Conservation (phyloP, 2,888 invertebrate genomes). For the Phania funesta region DNA sequence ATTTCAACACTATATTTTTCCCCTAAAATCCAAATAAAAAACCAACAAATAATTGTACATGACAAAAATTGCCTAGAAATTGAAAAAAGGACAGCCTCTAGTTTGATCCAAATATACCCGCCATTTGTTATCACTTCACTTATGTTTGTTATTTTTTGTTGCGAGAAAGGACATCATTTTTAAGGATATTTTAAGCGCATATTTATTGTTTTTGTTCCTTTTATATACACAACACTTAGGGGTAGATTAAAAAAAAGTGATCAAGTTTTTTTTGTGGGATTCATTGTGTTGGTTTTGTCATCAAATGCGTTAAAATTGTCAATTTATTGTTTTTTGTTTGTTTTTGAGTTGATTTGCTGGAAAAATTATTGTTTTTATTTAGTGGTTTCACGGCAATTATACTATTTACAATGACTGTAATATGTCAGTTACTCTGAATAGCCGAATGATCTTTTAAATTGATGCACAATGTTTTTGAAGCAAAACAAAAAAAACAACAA, state of each 20-base stretch:
- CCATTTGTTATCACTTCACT: conserved; percentile 47
- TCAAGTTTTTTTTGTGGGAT: neutral
- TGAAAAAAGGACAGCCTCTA: conserved; percentile 19
- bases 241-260: conserved; percentile 18
- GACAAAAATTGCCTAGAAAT: neutral
- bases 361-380: conserved; percentile 34
- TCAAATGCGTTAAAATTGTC: conserved; percentile 58
- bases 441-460: too few relatives aligned
- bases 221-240: conserved; percentile 29
- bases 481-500: neutral
- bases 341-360: conserved; percentile 2
- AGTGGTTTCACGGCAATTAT: conserved; percentile 26
- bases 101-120: neutral
- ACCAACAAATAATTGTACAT: conserved; percentile 14
- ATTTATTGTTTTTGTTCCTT: conserved; percentile 30
- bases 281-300: conserved; percentile 51
- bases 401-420: conserved; percentile 47
- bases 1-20: conserved; percentile 14
- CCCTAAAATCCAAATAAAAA: neutral
- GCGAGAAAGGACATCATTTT: conserved; percentile 7
- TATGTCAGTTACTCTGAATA: too few relatives aligned
- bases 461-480: too few relatives aligned
- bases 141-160: conserved; percentile 19
- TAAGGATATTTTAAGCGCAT: conserved; percentile 52
- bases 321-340: conserved; percentile 41